Conservation (phyloP, 2,113 vertebrate species). For the Ciconia maguari region DNA sequence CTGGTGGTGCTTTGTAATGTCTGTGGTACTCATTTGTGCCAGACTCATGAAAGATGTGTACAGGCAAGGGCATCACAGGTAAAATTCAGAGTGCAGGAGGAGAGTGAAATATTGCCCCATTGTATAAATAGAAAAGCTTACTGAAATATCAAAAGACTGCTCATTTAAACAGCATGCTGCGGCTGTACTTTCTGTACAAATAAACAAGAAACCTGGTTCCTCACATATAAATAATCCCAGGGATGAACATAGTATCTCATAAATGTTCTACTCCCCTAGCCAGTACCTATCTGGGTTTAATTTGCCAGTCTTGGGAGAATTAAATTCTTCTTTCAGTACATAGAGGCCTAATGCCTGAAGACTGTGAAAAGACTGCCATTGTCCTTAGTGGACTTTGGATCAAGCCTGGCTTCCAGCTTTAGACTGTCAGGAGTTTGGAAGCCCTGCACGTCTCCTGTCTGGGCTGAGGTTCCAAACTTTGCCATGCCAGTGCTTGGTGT, state of each 20-base stretch:
- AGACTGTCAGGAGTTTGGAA: not conserved
- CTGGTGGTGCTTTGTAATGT: not conserved
- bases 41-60: not conserved
- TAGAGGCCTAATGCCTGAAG: not conserved
- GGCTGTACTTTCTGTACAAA: not conserved
- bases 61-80: not conserved
- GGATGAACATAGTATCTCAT: not conserved
- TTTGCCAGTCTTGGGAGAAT: not conserved
- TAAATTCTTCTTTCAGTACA: not conserved
- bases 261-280: not conserved
- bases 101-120: not conserved
- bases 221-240: not conserved
- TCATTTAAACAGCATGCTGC: not conserved
- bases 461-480: not conserved
- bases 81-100: not conserved
- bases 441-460: not conserved
- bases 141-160: not conserved
- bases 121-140: not conserved
- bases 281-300: not conserved
- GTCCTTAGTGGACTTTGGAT: not conserved
- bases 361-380: not conserved
- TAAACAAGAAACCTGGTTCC: not conserved
- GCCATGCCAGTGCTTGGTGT: not conserved
- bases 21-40: not conserved
- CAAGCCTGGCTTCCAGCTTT: not conserved